Evolutionary conservation across 2,113 vertebrate genomes (phyloP).

Genomic region (Cochlearius cochlearius): DNA sequence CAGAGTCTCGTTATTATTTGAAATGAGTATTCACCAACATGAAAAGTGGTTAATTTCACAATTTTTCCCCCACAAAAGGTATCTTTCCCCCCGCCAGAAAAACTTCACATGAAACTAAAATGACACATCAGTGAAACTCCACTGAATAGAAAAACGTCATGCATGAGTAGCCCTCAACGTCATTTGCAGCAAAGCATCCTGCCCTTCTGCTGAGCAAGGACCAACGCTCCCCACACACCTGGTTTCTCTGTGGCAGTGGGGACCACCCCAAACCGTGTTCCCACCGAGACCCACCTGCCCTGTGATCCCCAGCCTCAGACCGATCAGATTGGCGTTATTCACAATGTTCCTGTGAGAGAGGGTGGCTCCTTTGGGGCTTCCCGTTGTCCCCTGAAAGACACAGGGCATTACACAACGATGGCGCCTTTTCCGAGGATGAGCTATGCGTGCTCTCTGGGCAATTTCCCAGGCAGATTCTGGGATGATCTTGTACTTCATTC

Average conservation of each 20-base stretch:
- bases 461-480: background rate
- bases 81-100: too few species aligned
- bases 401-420: background rate
- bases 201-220: background rate
- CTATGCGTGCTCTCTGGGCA: fast-evolving
- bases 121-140: background rate
- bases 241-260: fast-evolving
- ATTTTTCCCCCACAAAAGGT: background rate
- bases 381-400: conserved; percentile 89
- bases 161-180: background rate
- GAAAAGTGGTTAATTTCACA: background rate
- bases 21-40: background rate
- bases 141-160: background rate
- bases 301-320: conserved; percentile 71
- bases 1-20: background rate
- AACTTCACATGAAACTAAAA: background rate
- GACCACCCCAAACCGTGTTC: background rate
- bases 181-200: background rate
- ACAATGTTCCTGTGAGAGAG: conserved; percentile 91
- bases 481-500: background rate
- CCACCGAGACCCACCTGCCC: conserved; percentile 73
- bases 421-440: background rate
- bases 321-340: conserved; percentile 84
- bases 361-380: conserved; percentile 89
- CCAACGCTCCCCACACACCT: fast-evolving